Evolutionary conservation across 2,888 invertebrate species (phyloP).

Genomic region (Metalampra italica): DNA sequence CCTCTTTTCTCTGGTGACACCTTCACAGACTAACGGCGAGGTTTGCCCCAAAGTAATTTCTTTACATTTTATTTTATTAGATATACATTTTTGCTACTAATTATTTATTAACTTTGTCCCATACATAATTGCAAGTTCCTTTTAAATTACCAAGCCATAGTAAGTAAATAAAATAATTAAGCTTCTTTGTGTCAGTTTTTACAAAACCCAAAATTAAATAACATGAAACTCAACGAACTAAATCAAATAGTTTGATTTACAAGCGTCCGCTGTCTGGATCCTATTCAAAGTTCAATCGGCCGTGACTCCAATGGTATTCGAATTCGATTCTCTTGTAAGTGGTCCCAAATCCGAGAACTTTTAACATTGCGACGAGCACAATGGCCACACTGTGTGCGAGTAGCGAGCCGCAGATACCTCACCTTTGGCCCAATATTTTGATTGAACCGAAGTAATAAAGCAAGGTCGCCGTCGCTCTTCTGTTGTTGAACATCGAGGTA

Average conservation of each 20-base stretch:
- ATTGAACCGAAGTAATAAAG: conserved; percentile 56
- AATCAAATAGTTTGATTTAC: conserved; percentile 24
- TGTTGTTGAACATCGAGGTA: conserved; percentile 38
- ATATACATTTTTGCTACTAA: too few relatives aligned
- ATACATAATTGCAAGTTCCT: too few relatives aligned
- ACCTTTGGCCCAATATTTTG: conserved; percentile 64
- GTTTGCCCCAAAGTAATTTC: too few relatives aligned
- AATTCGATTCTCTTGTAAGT: conserved; percentile 26
- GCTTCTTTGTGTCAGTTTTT: too few relatives aligned
- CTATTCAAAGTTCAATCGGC: conserved; percentile 49
- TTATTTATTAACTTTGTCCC: too few relatives aligned
- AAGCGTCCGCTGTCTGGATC: conserved; percentile 37
- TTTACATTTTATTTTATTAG: too few relatives aligned
- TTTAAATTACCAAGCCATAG: too few relatives aligned
- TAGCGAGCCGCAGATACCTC: conserved; percentile 31
- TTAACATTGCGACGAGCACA: conserved; percentile 45
- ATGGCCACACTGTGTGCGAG: conserved; percentile 18
- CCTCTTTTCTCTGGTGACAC: too few relatives aligned
- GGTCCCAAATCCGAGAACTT: conserved; percentile 47
- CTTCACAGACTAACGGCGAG: too few relatives aligned
- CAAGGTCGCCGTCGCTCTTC: conserved; percentile 53
- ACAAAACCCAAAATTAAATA: background rate
- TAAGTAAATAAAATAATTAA: too few relatives aligned
- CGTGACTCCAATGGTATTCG: conserved; percentile 61
- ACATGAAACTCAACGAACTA: conserved; percentile 4